These are phyloP conservation scores for Agriopis leucophaearia DNA, from an alignment of 2,888 invertebrate genomes.

Conservation along the genomic window DNA sequence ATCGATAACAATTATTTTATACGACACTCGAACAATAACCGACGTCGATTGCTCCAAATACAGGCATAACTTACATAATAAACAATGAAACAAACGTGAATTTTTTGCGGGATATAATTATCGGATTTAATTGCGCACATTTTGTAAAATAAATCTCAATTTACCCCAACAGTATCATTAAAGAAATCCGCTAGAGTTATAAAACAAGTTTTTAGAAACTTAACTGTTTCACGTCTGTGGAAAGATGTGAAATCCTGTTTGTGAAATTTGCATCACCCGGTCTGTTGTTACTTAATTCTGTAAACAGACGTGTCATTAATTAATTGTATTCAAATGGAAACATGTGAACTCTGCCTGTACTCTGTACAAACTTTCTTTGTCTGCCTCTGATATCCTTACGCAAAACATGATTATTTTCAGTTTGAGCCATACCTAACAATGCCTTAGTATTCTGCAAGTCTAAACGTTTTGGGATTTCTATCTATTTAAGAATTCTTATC, in stretches of 20 bases:
- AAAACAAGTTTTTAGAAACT: slow-evolving; percentile 41
- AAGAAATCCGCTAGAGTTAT: slow-evolving; percentile 30
- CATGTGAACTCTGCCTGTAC: slow-evolving; percentile 36
- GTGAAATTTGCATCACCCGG: slow-evolving; percentile 33
- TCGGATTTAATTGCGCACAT: slow-evolving; percentile 33
- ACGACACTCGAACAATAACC: slow-evolving; percentile 51
- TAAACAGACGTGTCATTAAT: slow-evolving; percentile 30
- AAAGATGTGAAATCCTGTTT: slow-evolving; percentile 52
- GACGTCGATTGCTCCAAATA: slow-evolving; percentile 53
- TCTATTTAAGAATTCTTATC: slow-evolving; percentile 13
- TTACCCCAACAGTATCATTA: slow-evolving; percentile 8
- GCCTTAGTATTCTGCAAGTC: slow-evolving; percentile 3
- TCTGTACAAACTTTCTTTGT: slow-evolving; percentile 35
- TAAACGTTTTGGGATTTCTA: slow-evolving; percentile 18
- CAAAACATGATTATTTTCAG: slow-evolving; percentile 15
- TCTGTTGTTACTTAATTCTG: slow-evolving; percentile 37
- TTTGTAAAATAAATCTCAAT: slow-evolving; percentile 15
- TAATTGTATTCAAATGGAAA: slow-evolving; percentile 43
- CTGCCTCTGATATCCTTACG: slow-evolving; percentile 17
- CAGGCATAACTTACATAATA: slow-evolving; percentile 50
- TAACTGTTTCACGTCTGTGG: slow-evolving; percentile 27
- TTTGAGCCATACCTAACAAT: slow-evolving; percentile 6
- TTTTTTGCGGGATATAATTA: slow-evolving; percentile 22
- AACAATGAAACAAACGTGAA: slow-evolving; percentile 37
- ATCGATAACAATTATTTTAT: slow-evolving; percentile 19